A percentile compares a stretch with the other conserved stretches of the same genome.
Conservation (phyloP, 2,797 vertebrate species). For the Dicrostonyx torquatus region DNA sequence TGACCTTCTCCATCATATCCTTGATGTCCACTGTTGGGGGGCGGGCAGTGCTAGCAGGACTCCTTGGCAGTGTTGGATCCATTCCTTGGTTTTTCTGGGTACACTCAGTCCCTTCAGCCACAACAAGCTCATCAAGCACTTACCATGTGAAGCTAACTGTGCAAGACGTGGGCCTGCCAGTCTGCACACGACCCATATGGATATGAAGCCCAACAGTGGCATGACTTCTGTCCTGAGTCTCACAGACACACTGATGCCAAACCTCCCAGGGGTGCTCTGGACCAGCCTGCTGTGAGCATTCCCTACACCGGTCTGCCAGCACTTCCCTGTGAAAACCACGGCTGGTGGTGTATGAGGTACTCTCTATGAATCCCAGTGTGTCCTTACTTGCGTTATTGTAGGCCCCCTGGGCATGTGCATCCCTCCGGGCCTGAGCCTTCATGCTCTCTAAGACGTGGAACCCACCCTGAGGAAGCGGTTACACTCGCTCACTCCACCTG, state of each 20-base stretch:
- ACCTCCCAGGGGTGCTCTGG: neutral
- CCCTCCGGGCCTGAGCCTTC: rapidly evolving
- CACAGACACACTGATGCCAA: neutral
- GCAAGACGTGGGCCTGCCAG: neutral
- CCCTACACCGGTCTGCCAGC: rapidly evolving
- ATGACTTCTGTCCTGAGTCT: no score
- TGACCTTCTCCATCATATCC: neutral
- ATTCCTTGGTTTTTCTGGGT: neutral
- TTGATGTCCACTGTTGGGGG: neutral
- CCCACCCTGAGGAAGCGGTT: neutral
- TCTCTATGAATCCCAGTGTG: rapidly evolving
- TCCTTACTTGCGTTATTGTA: rapidly evolving
- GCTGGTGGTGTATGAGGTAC: rapidly evolving
- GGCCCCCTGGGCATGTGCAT: rapidly evolving
- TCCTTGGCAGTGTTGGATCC: neutral
- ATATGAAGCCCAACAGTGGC: neutral
- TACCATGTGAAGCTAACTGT: neutral
- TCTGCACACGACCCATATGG: rapidly evolving
- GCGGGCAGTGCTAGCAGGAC: neutral
- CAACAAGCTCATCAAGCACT: neutral
- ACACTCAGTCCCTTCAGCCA: neutral
- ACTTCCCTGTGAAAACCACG: neutral
- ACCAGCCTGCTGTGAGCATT: rapidly evolving
- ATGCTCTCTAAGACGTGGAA: rapidly evolving
- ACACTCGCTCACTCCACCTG: neutral